A percentile compares a stretch with the other conserved stretches of the same genome.
phyloP scores from a whole-genome alignment of 2,888 invertebrate species.

The Adineta ricciae region DNA sequence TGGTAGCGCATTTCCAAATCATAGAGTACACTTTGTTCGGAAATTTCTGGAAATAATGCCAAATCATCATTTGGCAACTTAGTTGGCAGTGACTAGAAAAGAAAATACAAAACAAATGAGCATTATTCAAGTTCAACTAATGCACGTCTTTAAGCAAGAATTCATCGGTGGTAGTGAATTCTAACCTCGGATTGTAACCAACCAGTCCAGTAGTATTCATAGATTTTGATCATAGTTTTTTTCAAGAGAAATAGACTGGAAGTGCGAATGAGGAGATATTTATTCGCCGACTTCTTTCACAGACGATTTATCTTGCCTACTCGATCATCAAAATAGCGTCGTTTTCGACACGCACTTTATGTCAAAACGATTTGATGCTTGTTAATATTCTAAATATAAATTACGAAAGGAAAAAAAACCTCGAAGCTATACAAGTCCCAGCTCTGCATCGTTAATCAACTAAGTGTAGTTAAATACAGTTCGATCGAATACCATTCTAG shows the following conservation, averaged over 20 bases:
- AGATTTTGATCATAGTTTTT: not conserved
- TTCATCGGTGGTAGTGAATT: no score
- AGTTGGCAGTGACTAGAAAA: not conserved
- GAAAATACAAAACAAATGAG: not conserved
- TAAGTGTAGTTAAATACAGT: not conserved
- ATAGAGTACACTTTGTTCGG: not conserved
- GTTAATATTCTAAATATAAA: not conserved
- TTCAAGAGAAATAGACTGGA: not conserved
- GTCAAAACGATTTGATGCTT: not conserved
- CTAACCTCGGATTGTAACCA: no score
- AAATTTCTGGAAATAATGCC: not conserved
- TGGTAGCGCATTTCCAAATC: slow-evolving; percentile 6
- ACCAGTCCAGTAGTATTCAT: no score
- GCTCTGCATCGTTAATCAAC: not conserved
- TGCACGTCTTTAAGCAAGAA: no score
- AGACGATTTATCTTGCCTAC: not conserved
- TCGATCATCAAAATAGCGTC: not conserved
- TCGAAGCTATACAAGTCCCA: not conserved
- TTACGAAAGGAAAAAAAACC: not conserved
- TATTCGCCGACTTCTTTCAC: not conserved
- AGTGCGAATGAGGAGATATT: not conserved
- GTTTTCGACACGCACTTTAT: not conserved
- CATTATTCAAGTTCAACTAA: not conserved
- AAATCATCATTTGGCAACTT: slow-evolving; percentile 6
- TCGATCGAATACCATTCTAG: not conserved